Base-by-base conservation (phyloP, 2,888 invertebrate genomes). In the Gordius sp. region DNA sequence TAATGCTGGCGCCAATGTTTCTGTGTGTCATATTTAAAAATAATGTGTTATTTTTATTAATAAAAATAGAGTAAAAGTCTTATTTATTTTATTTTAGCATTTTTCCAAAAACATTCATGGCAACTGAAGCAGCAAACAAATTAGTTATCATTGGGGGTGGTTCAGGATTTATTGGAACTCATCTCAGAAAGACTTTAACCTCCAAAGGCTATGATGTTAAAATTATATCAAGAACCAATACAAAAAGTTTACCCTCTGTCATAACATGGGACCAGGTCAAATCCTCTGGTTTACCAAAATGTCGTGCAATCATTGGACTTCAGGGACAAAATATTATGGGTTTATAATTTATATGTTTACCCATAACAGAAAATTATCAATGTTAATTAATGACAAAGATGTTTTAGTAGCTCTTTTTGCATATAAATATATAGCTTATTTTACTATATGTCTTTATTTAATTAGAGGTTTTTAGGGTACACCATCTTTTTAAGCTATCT, bases 321-420 rank as follows among this genome's bases (percentile, higher is more conserved):
- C 47, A 47, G 20, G 47, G 47, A 4, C 47, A 47, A 47, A 47
- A 47, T 20, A 47, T 47, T 47, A 47, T 47, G 47, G 47, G 47
- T 47, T n/a, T n/a, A n/a, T n/a, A n/a, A n/a, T n/a, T n/a, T n/a
- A n/a, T n/a, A n/a, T n/a, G n/a, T n/a, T n/a, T n/a, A n/a, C n/a
- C n/a, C n/a, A n/a, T n/a, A n/a, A n/a, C n/a, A n/a, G n/a, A n/a
- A n/a, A n/a, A n/a, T n/a, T n/a, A n/a, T n/a, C n/a, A n/a, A n/a
- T n/a, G n/a, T n/a, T n/a, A n/a, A n/a, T n/a, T n/a, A n/a, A n/a
- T n/a, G n/a, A n/a, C n/a, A n/a, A n/a, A n/a, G n/a, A n/a, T n/a
- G n/a, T n/a, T n/a, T n/a, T n/a, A n/a, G n/a, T n/a, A n/a, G n/a
- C n/a, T n/a, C n/a, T n/a, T n/a, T n/a, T n/a, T n/a, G n/a, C n/a